Evolutionary conservation across 2,113 vertebrate species (phyloP).

Genomic region (Trachemys scripta): DNA sequence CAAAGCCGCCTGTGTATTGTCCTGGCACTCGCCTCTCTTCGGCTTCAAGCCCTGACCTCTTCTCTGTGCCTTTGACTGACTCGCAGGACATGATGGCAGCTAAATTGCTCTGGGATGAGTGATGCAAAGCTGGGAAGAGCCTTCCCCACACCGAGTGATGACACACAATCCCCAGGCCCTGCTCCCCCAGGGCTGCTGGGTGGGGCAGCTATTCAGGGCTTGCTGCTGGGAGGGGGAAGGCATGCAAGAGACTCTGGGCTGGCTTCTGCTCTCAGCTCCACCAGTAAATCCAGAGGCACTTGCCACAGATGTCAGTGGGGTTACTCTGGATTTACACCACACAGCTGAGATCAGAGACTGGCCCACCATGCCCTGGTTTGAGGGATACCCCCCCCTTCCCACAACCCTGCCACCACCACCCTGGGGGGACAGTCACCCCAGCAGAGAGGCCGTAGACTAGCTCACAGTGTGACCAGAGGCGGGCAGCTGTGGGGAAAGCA

Average conservation of each 20-base stretch:
- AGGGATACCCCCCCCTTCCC: too few species aligned
- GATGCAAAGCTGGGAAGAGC: neutral
- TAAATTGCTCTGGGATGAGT: constrained; percentile 49
- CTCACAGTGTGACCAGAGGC: neutral
- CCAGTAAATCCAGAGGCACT: neutral
- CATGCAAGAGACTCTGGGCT: neutral
- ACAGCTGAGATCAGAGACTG: neutral
- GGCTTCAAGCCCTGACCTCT: neutral
- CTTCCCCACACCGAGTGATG: neutral
- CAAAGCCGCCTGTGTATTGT: constrained; percentile 47
- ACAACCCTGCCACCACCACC: too few species aligned
- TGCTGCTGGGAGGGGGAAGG: neutral
- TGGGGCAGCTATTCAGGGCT: neutral
- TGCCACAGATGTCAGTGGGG: neutral
- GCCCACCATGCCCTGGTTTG: too few species aligned
- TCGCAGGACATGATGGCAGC: neutral
- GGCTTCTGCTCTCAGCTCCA: neutral
- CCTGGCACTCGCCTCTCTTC: neutral
- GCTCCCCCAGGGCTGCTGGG: accelerated
- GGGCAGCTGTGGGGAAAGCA: neutral
- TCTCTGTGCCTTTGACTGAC: neutral
- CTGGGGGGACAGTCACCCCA: too few species aligned
- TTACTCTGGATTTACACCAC: neutral
- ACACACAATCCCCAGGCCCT: neutral
- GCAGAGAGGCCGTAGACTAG: too few species aligned